Base-by-base conservation (phyloP, 1,140 invertebrate genomes). In the Medauroidea extradentata region DNA sequence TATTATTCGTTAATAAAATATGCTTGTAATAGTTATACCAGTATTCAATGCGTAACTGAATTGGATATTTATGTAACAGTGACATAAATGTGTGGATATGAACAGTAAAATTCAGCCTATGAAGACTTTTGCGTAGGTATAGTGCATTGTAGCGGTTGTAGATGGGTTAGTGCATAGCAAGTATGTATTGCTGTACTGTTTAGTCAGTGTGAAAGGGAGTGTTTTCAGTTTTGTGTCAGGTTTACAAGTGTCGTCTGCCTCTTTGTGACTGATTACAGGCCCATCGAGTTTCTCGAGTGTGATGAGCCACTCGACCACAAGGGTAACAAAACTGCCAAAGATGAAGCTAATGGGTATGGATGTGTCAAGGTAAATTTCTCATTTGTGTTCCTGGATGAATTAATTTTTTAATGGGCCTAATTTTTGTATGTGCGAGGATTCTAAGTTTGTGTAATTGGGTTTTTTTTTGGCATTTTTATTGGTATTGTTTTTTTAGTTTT, bases 211-310 rank as follows among this genome's bases (percentile, higher is more conserved):
- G n/a, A 3, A 21, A 39, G 4, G 8, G 3, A 39, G 25, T 5
- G 7, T 41, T 1, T 34, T 9, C 16, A 38, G 23, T 5, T 43
- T 11, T 43, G 2, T 21, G 13, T 3, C 16, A 16, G 2, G 24
- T 2, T 3, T n/a, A 29, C 25, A 9, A 9, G 19, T 34, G 13
- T 2, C 21, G 18, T 29, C 2, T 27, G 50, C 29, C n/a, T 34
- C 14, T 56, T 25, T 25, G 13, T 51, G 27, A 81, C 77, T 69
- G 79, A 67, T 73, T 86, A 75, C 68, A 85, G 92, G 54, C 87
- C 92, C 1, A 77, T 88, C 58, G 94, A 97, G 68, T 98, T 97
- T 75, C 75, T 98, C 11, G 87, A 93, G 46, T 98, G 96, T 71
- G 88, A 93, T 58, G 84, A 89, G 14, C 91, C 91, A 5, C 74